These are phyloP conservation scores for Agonopterix arenella DNA, from an alignment of 2,888 invertebrate genomes.

Conservation along the genomic window DNA sequence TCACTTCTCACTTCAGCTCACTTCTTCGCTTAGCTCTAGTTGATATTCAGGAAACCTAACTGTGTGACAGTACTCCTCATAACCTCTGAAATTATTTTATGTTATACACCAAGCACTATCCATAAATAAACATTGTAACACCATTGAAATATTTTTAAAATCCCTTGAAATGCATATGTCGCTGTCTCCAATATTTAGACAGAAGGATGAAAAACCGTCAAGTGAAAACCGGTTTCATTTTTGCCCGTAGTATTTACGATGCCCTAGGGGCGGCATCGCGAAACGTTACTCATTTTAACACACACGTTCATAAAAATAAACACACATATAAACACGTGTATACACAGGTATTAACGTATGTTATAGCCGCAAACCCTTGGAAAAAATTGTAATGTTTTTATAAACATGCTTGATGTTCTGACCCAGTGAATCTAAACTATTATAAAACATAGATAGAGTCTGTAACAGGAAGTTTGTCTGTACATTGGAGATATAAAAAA, in stretches of 20 bases:
- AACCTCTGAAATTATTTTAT: no score
- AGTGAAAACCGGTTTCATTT: constrained; percentile 45
- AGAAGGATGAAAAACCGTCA: constrained; percentile 20
- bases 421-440: background rate
- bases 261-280: constrained; percentile 26
- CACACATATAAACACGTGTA: constrained; percentile 6
- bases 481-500: no score
- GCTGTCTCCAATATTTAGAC: constrained; percentile 11
- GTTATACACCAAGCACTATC: no score
- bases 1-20: no score
- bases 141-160: no score
- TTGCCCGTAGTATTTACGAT: constrained; percentile 35
- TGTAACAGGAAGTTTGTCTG: no score
- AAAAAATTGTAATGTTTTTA: constrained; percentile 12
- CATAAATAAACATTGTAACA: no score
- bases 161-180: background rate
- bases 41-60: no score
- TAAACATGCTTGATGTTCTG: constrained; percentile 12
- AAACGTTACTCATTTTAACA: constrained; percentile 30
- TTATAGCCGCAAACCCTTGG: constrained; percentile 7
- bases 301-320: constrained; percentile 8
- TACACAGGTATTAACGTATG: background rate
- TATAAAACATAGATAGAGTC: no score
- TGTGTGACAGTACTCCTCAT: no score
- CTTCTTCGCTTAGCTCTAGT: no score